phyloP scores from a whole-genome alignment of 2,797 vertebrate species.

The Thunnus albacares region DNA sequence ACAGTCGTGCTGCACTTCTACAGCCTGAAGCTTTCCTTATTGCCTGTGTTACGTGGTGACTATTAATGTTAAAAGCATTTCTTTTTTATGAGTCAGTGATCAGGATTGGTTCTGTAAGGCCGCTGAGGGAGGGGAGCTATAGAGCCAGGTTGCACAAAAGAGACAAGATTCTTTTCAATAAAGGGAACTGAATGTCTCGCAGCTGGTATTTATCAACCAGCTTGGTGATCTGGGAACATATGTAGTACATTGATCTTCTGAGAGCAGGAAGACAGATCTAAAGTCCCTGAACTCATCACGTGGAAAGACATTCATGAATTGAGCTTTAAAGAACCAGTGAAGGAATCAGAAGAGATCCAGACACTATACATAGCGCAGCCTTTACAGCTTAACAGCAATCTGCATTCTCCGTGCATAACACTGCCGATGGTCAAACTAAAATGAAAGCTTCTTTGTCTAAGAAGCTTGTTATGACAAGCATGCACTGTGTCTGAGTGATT shows the following conservation, averaged over 20 bases:
- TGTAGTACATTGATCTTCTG: slow-evolving; percentile 17
- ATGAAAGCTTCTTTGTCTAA: slow-evolving; percentile 40
- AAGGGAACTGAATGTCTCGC: slow-evolving; percentile 51
- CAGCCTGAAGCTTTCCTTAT: slow-evolving; percentile 58
- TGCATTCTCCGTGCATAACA: neutral
- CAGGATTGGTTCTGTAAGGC: slow-evolving; percentile 65
- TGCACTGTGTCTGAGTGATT: slow-evolving; percentile 14
- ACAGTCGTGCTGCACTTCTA: slow-evolving; percentile 53
- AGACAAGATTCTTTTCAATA: slow-evolving; percentile 44
- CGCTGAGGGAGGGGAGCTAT: slow-evolving; percentile 37
- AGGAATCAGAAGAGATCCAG: neutral
- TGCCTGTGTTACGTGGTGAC: slow-evolving; percentile 52
- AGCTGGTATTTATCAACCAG: slow-evolving; percentile 35
- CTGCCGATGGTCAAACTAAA: slow-evolving; percentile 40
- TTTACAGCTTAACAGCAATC: neutral
- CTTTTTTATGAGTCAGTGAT: slow-evolving; percentile 71
- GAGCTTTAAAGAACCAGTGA: neutral
- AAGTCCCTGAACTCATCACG: slow-evolving; percentile 9
- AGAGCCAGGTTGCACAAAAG: slow-evolving; percentile 31
- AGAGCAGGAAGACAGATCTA: slow-evolving; percentile 3
- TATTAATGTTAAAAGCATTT: slow-evolving; percentile 68
- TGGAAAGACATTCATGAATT: neutral
- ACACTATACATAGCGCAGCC: slow-evolving; percentile 17
- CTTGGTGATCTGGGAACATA: neutral
- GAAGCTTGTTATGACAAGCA: slow-evolving; percentile 43